These are phyloP conservation scores for Pholis gunnellus DNA, from an alignment of 2,113 vertebrate genomes.

Conservation along the genomic window DNA sequence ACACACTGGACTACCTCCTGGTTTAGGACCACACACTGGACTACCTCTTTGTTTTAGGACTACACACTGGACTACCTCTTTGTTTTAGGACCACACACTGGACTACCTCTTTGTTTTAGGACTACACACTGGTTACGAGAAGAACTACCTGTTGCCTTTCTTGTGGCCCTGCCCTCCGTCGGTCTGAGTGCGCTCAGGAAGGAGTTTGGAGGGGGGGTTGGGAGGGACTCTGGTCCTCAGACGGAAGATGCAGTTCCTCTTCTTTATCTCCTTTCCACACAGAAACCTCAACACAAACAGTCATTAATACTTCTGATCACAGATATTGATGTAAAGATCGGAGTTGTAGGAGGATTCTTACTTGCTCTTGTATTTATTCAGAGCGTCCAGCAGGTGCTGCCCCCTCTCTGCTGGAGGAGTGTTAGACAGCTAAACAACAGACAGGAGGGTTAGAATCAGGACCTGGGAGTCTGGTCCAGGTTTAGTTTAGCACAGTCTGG, in stretches of 20 bases:
- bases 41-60: background rate
- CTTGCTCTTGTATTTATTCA: constrained; percentile 99
- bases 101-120: no score
- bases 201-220: constrained; percentile 90
- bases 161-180: constrained; percentile 83
- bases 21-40: no score
- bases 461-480: background rate
- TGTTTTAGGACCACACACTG: no score
- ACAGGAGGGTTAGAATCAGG: background rate
- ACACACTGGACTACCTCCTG: background rate
- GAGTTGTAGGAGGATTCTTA: constrained; percentile 70
- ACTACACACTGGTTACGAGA: background rate
- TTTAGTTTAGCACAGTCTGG: background rate
- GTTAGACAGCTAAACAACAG: constrained; percentile 85
- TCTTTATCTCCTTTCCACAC: constrained; percentile 97
- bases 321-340: background rate
- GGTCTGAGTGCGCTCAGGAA: constrained; percentile 87
- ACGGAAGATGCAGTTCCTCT: constrained; percentile 98
- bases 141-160: constrained; percentile 69
- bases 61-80: no score
- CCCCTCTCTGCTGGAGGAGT: constrained; percentile 89
- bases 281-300: constrained; percentile 87
- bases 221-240: constrained; percentile 92
- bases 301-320: background rate
- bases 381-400: constrained; percentile 90